These are phyloP conservation scores for Ptychadena robeensis DNA, from an alignment of 2,797 vertebrate genomes.

Conservation along the genomic window DNA sequence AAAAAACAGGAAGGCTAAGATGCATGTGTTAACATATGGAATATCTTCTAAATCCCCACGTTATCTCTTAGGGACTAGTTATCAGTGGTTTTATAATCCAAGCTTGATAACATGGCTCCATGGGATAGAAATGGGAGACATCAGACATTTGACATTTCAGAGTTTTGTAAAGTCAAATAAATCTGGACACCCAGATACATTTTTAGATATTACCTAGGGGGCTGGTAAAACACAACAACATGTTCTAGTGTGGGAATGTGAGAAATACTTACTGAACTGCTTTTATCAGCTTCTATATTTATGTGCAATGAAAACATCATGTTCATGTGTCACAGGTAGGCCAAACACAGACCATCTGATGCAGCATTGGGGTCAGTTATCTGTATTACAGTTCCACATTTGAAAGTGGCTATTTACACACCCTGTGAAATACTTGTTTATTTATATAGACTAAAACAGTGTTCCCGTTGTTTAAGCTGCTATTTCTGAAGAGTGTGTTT, in stretches of 20 bases:
- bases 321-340: no score
- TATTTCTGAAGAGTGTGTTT: no score
- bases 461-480: no score
- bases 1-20: background rate
- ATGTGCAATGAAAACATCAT: no score
- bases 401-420: no score
- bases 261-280: background rate
- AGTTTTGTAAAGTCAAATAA: background rate
- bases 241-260: background rate
- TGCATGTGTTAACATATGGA: conserved; percentile 8
- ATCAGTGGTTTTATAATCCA: conserved; percentile 20
- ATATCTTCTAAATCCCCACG: conserved; percentile 8
- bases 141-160: background rate
- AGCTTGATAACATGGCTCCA: conserved; percentile 19
- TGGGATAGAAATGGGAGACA: conserved; percentile 1
- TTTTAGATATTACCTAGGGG: background rate
- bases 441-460: no score
- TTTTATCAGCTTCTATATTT: background rate
- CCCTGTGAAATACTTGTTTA: no score
- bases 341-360: no score
- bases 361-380: no score
- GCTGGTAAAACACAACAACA: background rate
- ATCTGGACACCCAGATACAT: background rate
- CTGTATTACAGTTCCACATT: no score
- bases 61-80: conserved; percentile 10